phyloP scores from a whole-genome alignment of 2,113 vertebrate species.

The Pterocles gutturalis region DNA sequence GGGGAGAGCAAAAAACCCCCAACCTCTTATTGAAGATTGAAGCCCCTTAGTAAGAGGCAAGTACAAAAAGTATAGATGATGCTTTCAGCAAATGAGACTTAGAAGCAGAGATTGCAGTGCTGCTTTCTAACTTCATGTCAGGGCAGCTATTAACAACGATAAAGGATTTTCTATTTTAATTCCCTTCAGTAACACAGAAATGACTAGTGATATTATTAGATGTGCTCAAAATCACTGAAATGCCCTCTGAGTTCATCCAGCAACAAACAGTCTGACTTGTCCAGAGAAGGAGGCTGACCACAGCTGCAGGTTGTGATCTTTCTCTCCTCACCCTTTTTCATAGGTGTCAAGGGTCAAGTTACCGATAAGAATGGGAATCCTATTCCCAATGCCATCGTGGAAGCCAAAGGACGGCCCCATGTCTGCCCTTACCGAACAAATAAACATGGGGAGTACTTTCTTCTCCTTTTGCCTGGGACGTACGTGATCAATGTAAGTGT shows the following conservation, averaged over 20 bases:
- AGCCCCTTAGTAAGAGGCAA: not conserved
- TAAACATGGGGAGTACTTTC: conserved; percentile 89
- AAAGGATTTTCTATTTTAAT: not conserved
- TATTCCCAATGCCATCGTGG: conserved; percentile 84
- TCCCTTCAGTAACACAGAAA: not conserved
- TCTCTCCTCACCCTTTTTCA: not conserved
- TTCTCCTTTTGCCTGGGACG: conserved; percentile 89
- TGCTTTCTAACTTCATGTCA: not conserved
- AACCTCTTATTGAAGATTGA: not conserved
- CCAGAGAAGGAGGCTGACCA: not conserved
- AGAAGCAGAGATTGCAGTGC: not conserved
- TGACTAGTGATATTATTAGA: not conserved
- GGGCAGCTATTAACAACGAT: not conserved
- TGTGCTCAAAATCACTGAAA: not conserved
- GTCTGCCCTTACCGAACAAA: conserved; percentile 88
- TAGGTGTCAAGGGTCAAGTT: conserved; percentile 94
- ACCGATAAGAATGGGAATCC: conserved; percentile 77
- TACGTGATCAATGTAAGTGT: conserved; percentile 90
- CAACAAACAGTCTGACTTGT: not conserved
- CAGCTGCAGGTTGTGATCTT: not conserved
- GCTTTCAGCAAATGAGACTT: not conserved
- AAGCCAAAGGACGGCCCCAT: conserved; percentile 84
- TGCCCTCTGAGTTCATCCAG: not conserved
- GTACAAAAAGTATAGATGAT: rapidly evolving
- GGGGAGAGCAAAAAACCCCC: not conserved